Conservation (phyloP, 1,140 invertebrate species). For the Hycleus cichorii region DNA sequence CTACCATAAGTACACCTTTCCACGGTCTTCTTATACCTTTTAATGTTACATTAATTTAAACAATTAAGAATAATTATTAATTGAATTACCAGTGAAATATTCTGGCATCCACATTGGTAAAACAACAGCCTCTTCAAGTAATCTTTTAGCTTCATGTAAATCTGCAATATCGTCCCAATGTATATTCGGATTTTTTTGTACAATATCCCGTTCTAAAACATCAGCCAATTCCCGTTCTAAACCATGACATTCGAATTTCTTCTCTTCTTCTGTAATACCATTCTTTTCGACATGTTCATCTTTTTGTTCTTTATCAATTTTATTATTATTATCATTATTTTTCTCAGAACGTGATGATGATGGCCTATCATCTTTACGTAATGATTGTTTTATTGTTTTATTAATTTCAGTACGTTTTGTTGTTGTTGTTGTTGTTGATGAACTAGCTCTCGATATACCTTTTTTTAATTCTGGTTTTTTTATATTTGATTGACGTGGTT, state of each 20-base stretch:
- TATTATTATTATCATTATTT: slow-evolving; percentile 23
- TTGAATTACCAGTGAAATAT: slow-evolving; percentile 73
- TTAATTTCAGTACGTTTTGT: no score
- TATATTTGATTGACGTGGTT: slow-evolving; percentile 25
- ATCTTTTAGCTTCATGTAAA: slow-evolving; percentile 85
- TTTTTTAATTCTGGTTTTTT: slow-evolving; percentile 34
- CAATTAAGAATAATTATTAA: neutral
- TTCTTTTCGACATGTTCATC: slow-evolving; percentile 60
- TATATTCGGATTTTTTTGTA: slow-evolving; percentile 96
- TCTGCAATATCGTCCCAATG: slow-evolving; percentile 98
- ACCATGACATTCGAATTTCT: slow-evolving; percentile 84
- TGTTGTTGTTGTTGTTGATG: slow-evolving; percentile 20
- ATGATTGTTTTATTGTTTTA: neutral
- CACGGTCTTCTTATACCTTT: slow-evolving; percentile 69
- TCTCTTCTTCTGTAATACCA: slow-evolving; percentile 64
- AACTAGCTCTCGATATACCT: slow-evolving; percentile 26
- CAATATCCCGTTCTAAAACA: slow-evolving; percentile 91
- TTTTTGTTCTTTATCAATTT: slow-evolving; percentile 24
- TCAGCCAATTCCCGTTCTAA: slow-evolving; percentile 92
- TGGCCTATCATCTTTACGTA: slow-evolving; percentile 35
- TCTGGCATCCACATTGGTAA: slow-evolving; percentile 97
- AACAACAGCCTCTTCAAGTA: slow-evolving; percentile 96
- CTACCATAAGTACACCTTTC: slow-evolving; percentile 96
- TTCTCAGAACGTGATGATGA: slow-evolving; percentile 37
- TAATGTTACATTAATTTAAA: slow-evolving; percentile 4